Evolutionary conservation across 1,140 invertebrate genomes (phyloP), one percentile per base, ranked within the genome.

Genomic region (Drosophila nigrodunni): DNA sequence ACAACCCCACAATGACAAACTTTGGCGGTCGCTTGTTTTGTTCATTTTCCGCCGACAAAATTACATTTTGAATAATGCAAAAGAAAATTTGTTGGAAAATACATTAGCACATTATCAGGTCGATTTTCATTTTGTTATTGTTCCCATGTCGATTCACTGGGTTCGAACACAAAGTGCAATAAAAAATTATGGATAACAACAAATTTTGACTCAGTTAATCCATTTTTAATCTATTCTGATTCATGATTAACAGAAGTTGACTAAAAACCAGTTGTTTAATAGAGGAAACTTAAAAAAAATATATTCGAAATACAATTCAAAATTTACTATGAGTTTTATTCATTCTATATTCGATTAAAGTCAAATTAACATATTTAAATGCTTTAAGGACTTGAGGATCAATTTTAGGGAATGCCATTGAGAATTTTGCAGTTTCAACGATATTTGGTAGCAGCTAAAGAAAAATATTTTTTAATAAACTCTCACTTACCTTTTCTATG

Each of bases 391-490:
- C 3, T 58, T 30, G 8, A 6, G 21, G n/a, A 34, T 57, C 18
- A 15, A 11, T 49, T 43, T 54, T 13, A 41, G 30, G 49, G 34
- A 10, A 46, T 18, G 60, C 50, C n/a, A 54, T 60, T 67, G 83
- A 80, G 80, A 87, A 88, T 85, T 88, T 87, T 87, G 83, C 83
- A 87, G 71, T 55, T 55, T 37, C 11, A 43, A 69, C 50, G 66
- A 70, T 73, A 57, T 71, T 74, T 49, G 7, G 15, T 5, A 3
- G n/a, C 18, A 8, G 21, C 39, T 49, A 15, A 15, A 2, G 43
- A 2, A 13, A 43, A 25, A 46, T 13, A 46, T 59, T 49, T 30
- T 10, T 7, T 21, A 43, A 57, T 21, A 41, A 21, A 41, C 18
- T 18, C 1, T 11, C 3, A 88, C 83, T 88, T 78, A 88, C 83